Base-by-base conservation (phyloP, 2,797 vertebrate species). In the Acipenser oxyrinchus region DNA sequence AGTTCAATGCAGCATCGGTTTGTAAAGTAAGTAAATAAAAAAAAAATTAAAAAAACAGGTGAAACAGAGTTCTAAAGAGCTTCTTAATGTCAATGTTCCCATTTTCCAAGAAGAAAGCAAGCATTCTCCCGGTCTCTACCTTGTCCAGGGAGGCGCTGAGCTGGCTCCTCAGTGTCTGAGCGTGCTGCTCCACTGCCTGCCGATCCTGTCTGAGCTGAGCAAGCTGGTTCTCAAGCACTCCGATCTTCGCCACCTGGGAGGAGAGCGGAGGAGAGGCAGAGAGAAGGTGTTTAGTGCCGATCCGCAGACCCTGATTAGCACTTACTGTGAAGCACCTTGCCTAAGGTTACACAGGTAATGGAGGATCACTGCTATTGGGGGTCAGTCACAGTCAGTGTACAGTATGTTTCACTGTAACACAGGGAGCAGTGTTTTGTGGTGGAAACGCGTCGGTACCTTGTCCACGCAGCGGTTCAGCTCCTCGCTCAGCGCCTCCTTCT, bases 91-190 rank as follows among this genome's bases (percentile, higher is more conserved):
- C 23, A 18, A 18, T 18, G 15, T 18, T 18, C 15, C 1, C 15
- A 18, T 18, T 18, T 18, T 57, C 55, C 11, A 6, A 58, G 11
- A 23, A 12, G 50, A 62, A 18, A 10, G 8, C 5, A 65, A 6
- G 57, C 62, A 64, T 11, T 9, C 51, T 37, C 23, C 23, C 23
- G 23, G 23, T 37, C 23, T 37, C 4, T 71, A 95, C 94, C 86
- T 82, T 92, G 61, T 94, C 93, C 52, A 93, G 91, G 6, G 92
- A 87, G 53, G 78, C 71, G 0, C 71, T 57, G 1, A 94, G 84
- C 78, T 94, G 91, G 0, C 72, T 73, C 74, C 83, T 85, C 18
- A 97, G 81, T 1, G 70, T 70, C 70, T 83, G 86, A 7, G 66
- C 78, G 72, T 93, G 90, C 64, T 90, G 85, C 11, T 93, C 90